Evolutionary conservation across 2,113 vertebrate genomes (phyloP).

Genomic region (Plotosus lineatus): DNA sequence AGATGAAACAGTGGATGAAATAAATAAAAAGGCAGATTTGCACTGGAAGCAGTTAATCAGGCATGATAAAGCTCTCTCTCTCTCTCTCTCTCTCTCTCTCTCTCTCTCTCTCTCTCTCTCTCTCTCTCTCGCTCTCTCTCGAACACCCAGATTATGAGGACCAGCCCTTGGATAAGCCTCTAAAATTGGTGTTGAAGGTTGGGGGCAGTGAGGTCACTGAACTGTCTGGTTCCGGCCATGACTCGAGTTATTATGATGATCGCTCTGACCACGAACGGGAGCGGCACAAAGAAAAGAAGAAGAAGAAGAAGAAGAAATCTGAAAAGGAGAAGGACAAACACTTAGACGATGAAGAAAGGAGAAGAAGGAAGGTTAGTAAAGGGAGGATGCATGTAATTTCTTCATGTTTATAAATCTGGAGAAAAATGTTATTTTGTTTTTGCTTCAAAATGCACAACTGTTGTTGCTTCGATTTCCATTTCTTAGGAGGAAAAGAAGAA

Average conservation of each 20-base stretch:
- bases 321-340: constrained; percentile 95
- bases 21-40: no score
- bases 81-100: no score
- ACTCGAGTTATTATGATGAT: constrained; percentile 96
- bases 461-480: not conserved
- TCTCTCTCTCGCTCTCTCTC: no score
- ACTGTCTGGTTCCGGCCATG: constrained; percentile 92
- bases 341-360: constrained; percentile 88
- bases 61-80: no score
- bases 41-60: no score
- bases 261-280: constrained; percentile 93
- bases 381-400: not conserved
- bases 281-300: constrained; percentile 93
- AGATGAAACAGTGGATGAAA: not conserved
- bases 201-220: constrained; percentile 95
- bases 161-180: constrained; percentile 89
- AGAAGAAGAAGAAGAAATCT: constrained; percentile 97
- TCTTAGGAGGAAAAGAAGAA: constrained; percentile 93
- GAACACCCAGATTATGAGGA: constrained; percentile 84
- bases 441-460: not conserved
- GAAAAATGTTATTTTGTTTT: not conserved
- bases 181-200: constrained; percentile 96
- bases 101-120: no score
- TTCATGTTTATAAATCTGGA: not conserved
- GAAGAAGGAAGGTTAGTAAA: constrained; percentile 83